Base-by-base conservation (phyloP, 2,888 invertebrate species). In the Isotomurus palustris region DNA sequence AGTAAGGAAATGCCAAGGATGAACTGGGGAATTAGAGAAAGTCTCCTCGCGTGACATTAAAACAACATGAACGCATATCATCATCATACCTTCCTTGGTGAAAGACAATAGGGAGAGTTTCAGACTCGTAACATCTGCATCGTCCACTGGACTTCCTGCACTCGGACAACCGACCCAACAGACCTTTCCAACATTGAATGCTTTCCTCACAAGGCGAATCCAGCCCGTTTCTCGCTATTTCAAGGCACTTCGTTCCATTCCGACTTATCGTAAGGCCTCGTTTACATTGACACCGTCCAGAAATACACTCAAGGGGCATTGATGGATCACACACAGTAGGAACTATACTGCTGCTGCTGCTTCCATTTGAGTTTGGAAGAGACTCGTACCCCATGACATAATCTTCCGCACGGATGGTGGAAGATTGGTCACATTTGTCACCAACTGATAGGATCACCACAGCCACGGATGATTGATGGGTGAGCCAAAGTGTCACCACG, bases 161-260 rank as follows among this genome's bases (percentile, higher is more conserved):
- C 38, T 67, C 67, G 0, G 69, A 68, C 49, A 68, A 55, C 21
- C 68, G 36, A n/a, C 68, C 68, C 24, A 66, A 40, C 14, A 64
- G 43, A 35, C 62, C 63, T 47, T 61, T 67, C 69, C 69, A 69
- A 41, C 67, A 69, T 53, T 50, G 58, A n/a, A 61, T 61, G 22
- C 54, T 61, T 43, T 61, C 57, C 28, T 66, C 64, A 51, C 69
- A 69, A 0, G 41, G 14, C 4, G 69, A 69, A 1, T 66, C 66
- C 32, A 32, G 32, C 1, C 69, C 69, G 52, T 69, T 62, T 27
- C 69, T 58, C 2, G 63, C 69, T 14, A 69, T 50, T 48, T 69
- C 69, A n/a, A 69, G 51, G 32, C 69, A 69, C 32, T 64, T 60
- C 2, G 63, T 66, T 12, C 67, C 69, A 60, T 69, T 68, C 19